Conservation (phyloP, 2,113 vertebrate genomes). For the Syngnathus floridae region DNA sequence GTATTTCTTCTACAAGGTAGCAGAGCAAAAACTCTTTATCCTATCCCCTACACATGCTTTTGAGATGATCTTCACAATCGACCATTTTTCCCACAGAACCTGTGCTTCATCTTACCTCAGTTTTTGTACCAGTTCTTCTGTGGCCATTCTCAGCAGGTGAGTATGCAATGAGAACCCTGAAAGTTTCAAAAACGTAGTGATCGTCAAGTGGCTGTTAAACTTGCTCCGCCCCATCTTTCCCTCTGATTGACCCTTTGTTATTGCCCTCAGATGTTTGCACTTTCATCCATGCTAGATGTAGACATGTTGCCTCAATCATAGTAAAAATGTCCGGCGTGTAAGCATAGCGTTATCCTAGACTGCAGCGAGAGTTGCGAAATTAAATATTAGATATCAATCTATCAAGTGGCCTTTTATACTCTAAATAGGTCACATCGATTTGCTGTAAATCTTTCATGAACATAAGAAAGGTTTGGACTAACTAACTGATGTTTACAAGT, state of each 20-base stretch:
- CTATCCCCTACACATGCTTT: not conserved
- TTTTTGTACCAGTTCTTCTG: constrained; percentile 99
- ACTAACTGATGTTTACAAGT: no score
- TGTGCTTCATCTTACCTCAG: constrained; percentile 98
- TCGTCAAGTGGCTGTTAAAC: constrained; percentile 1
- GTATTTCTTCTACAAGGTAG: constrained; percentile 99
- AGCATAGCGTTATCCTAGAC: not conserved
- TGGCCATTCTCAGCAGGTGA: constrained; percentile 97
- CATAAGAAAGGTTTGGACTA: no score
- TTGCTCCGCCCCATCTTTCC: constrained; percentile 2
- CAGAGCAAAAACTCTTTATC: not conserved
- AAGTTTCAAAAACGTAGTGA: constrained; percentile 35
- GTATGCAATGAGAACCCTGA: constrained; percentile 35
- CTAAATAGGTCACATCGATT: no score
- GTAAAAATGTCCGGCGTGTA: not conserved
- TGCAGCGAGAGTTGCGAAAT: no score
- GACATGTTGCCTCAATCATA: not conserved
- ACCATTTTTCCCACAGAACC: constrained; percentile 75
- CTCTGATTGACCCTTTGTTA: constrained; percentile 23
- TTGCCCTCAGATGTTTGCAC: constrained; percentile 34
- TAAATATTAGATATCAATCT: no score
- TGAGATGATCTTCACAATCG: not conserved
- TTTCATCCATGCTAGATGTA: constrained; percentile 7
- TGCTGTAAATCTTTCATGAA: no score
- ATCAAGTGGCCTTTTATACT: no score